A percentile compares a stretch with the other conserved stretches of the same genome.
phyloP scores from a whole-genome alignment of 2,888 invertebrate genomes.

The Celastrina argiolus region DNA sequence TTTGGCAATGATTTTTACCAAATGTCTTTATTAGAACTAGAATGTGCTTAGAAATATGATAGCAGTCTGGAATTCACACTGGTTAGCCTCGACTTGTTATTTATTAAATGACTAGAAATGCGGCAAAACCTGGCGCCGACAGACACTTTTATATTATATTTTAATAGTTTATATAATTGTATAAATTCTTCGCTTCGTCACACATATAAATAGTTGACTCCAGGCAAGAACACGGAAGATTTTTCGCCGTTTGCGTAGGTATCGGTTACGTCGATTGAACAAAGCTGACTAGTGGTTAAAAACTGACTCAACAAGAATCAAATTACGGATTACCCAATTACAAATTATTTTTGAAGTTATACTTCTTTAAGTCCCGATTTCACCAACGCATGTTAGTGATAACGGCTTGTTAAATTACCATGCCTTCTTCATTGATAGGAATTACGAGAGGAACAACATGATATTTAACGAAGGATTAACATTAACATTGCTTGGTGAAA shows the following conservation, averaged over 20 bases:
- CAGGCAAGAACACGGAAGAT: neutral
- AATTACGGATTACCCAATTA: neutral
- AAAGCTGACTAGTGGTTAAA: neutral
- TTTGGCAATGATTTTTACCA: neutral
- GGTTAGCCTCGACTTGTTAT: constrained; percentile 39
- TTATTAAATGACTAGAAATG: constrained; percentile 25
- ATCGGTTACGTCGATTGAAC: neutral
- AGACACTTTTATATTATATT: neutral
- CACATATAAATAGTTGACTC: neutral
- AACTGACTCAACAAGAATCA: neutral
- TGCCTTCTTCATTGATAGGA: too few species aligned
- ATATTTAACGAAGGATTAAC: too few species aligned
- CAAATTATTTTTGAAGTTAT: too few species aligned
- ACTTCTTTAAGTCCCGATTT: too few species aligned
- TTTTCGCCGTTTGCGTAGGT: neutral
- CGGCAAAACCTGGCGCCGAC: neutral
- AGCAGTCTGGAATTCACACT: constrained; percentile 29
- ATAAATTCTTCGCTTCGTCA: neutral
- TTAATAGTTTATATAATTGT: constrained; percentile 8
- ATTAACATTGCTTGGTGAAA: too few species aligned
- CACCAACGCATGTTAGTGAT: too few species aligned
- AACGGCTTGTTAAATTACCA: too few species aligned
- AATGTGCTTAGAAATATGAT: constrained; percentile 14
- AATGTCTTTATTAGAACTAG: neutral
- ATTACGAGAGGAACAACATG: too few species aligned